Percentiles rank a stretch among this genome's conserved stretches.
phyloP scores from a whole-genome alignment of 2,797 vertebrate species.

The Sparidentex hasta region DNA sequence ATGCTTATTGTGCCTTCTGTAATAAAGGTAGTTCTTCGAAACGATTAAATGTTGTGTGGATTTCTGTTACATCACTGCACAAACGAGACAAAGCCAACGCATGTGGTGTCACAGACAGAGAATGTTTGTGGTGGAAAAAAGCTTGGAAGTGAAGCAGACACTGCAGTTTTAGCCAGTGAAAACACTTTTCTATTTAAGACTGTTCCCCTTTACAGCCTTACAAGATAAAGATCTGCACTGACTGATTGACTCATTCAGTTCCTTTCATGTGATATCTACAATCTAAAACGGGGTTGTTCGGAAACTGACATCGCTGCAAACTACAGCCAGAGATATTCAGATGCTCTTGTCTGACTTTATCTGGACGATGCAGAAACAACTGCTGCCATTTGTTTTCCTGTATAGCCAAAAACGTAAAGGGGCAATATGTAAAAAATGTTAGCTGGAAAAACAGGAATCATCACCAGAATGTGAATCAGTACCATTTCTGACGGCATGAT shows the following conservation, averaged over 20 bases:
- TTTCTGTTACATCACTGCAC: neutral
- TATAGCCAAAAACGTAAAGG: neutral
- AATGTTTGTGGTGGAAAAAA: too few species aligned
- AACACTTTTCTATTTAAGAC: neutral
- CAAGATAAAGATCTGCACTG: too few species aligned
- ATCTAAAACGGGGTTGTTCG: neutral
- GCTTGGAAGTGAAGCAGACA: neutral
- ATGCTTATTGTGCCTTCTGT: conserved; percentile 30
- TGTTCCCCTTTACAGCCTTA: neutral
- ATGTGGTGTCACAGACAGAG: neutral
- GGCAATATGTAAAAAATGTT: too few species aligned
- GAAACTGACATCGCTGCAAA: neutral
- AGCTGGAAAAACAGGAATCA: too few species aligned
- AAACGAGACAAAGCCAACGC: neutral
- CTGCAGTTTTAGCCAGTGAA: neutral
- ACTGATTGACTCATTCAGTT: too few species aligned
- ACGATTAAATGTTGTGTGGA: neutral
- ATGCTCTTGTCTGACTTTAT: neutral
- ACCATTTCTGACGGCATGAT: too few species aligned
- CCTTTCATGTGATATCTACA: too few species aligned
- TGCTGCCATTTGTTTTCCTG: neutral
- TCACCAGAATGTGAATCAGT: too few species aligned
- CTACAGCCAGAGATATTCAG: conserved; percentile 2
- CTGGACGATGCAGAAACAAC: conserved; percentile 1
- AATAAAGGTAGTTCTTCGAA: conserved; percentile 31